Conservation (phyloP, 2,113 vertebrate species). For the Bubalus kerabau region DNA sequence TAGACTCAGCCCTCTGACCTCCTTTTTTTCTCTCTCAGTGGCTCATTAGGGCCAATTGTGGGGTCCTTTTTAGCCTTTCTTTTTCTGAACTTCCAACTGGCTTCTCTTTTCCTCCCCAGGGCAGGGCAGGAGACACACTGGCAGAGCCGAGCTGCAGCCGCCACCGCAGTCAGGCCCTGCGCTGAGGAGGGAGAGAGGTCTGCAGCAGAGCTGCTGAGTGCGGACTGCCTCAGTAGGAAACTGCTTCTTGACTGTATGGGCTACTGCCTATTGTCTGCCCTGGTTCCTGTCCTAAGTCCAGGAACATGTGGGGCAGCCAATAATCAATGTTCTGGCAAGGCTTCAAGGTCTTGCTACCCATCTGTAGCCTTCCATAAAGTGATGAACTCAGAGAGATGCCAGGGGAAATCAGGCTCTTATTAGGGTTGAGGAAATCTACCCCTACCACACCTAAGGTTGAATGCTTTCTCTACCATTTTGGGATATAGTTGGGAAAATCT, state of each 20-base stretch:
- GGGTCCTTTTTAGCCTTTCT: constrained; percentile 70
- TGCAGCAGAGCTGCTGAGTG: background rate
- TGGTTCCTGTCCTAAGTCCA: background rate
- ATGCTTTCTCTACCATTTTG: background rate
- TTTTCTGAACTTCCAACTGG: constrained; percentile 68
- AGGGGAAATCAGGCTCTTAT: background rate
- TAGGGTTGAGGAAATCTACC: background rate
- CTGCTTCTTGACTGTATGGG: background rate
- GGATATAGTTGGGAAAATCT: background rate
- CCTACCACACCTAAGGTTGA: background rate
- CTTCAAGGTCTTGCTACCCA: background rate
- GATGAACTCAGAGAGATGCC: background rate
- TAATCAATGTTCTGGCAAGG: background rate
- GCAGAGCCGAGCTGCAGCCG: background rate
- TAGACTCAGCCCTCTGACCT: constrained; percentile 58
- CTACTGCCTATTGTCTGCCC: background rate
- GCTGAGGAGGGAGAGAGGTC: background rate
- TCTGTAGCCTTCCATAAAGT: background rate
- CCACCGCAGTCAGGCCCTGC: background rate
- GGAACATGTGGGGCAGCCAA: background rate
- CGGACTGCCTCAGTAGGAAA: background rate
- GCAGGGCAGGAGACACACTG: background rate
- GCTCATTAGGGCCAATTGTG: constrained; percentile 67
- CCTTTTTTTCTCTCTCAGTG: constrained; percentile 49
- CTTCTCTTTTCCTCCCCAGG: background rate